Evolutionary conservation across 2,113 vertebrate species (phyloP).

Genomic region (Sturnus vulgaris): DNA sequence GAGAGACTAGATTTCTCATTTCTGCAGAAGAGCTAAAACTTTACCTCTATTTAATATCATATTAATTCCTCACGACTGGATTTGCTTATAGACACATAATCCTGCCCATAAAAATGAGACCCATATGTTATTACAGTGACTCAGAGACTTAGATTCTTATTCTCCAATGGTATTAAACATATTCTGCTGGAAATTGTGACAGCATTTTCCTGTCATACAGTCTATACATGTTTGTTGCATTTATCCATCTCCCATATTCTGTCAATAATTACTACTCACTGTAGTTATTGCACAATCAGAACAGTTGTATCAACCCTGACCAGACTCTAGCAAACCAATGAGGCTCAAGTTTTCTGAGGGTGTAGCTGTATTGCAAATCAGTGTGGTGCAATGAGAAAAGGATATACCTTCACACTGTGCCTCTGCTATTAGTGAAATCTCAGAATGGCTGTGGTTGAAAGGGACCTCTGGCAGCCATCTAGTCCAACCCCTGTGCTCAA

Average conservation of each 20-base stretch:
- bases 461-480: not conserved
- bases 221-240: not conserved
- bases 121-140: not conserved
- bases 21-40: not conserved
- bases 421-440: not conserved
- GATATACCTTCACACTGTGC: not conserved
- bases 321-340: not conserved
- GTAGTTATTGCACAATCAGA: not conserved
- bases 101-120: not conserved
- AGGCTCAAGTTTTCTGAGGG: not conserved
- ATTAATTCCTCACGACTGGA: not conserved
- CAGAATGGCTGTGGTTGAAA: not conserved
- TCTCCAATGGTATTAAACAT: not conserved
- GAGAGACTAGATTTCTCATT: not conserved
- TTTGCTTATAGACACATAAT: not conserved
- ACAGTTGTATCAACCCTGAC: not conserved
- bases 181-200: not conserved
- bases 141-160: not conserved
- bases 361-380: not conserved
- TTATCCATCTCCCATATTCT: not conserved
- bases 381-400: not conserved
- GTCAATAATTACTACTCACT: not conserved
- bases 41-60: not conserved
- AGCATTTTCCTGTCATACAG: not conserved
- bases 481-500: not conserved